Base-by-base conservation (phyloP, 1,140 invertebrate genomes). In the Drosophila punjabiensis region DNA sequence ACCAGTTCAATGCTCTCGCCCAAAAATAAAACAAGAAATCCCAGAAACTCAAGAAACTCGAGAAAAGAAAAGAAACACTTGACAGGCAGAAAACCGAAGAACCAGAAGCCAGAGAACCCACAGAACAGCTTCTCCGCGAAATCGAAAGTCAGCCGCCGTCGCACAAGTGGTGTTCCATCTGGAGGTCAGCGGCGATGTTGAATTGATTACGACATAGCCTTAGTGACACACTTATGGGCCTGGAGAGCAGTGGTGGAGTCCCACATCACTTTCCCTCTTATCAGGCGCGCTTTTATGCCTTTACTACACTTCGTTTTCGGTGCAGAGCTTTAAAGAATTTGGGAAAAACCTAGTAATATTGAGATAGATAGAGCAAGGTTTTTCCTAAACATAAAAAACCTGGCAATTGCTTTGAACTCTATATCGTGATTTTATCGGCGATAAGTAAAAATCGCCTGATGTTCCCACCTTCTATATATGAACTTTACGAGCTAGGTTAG, bases 91-190 rank as follows among this genome's bases (percentile, higher is more conserved):
- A 55, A 76, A 43, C 30, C 30, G 39, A 64, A 69, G 62, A 67
- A 35, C 64, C 37, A 59, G 39, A 61, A 71, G 37, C 48, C 43
- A 48, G 50, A 35, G 70, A 60, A 87, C 45, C 59, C 28, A 48
- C 53, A 32, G 52, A 81, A 62, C 83, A 84, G 81, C 84, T 88
- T 82, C 74, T 48, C 55, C 30, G 74, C 52, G 85, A 87, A 87
- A 87, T 53, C 81, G 84, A 87, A 87, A 87, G 83, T 62, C 71
- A 11, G 64, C 45, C 39, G 53, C 33, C 53, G 33, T 37, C 35
- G 55, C 35, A 69, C 82, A 85, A 85, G 82, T 85, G 82, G 73
- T 56, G 33, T 81, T 87, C 63, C 63, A 41, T 69, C 56, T 71
- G 59, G 39, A 69, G 81, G 83, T 87, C 81, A 79, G 45, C 76